A percentile compares a stretch with the other conserved stretches of the same genome.
phyloP scores from a whole-genome alignment of 2,797 vertebrate genomes.

The Spinus olivaceus region DNA sequence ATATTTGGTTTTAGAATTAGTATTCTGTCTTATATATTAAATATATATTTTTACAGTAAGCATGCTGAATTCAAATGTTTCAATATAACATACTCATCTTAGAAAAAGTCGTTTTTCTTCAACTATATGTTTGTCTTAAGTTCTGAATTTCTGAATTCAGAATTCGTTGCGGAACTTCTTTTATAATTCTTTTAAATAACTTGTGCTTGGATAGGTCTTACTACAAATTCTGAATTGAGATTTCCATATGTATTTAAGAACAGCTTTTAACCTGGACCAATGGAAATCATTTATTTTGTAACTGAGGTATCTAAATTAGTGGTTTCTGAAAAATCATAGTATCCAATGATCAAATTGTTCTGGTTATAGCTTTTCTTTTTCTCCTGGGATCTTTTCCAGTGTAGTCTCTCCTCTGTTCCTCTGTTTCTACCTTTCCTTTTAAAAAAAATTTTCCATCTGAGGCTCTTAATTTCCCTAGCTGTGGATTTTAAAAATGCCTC shows the following conservation, averaged over 20 bases:
- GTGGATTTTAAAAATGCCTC: background rate
- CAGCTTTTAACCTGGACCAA: background rate
- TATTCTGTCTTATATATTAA: background rate
- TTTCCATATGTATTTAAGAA: background rate
- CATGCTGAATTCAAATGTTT: background rate
- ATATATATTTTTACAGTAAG: background rate
- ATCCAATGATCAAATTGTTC: background rate
- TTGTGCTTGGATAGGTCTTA: background rate
- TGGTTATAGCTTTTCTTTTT: background rate
- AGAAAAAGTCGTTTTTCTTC: background rate
- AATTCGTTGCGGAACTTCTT: background rate
- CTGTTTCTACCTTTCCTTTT: background rate
- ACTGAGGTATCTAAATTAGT: background rate
- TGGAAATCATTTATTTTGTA: background rate
- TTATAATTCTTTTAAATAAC: background rate
- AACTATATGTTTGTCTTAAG: fast-evolving
- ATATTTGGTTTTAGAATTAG: background rate
- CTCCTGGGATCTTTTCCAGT: background rate
- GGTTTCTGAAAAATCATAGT: background rate
- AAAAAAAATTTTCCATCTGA: background rate
- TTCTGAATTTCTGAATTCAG: too few species aligned
- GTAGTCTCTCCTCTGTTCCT: background rate
- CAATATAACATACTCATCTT: background rate
- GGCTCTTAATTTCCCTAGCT: background rate
- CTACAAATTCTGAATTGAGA: background rate